Evolutionary conservation across 2,113 vertebrate genomes (phyloP).

Genomic region (Promerops cafer): DNA sequence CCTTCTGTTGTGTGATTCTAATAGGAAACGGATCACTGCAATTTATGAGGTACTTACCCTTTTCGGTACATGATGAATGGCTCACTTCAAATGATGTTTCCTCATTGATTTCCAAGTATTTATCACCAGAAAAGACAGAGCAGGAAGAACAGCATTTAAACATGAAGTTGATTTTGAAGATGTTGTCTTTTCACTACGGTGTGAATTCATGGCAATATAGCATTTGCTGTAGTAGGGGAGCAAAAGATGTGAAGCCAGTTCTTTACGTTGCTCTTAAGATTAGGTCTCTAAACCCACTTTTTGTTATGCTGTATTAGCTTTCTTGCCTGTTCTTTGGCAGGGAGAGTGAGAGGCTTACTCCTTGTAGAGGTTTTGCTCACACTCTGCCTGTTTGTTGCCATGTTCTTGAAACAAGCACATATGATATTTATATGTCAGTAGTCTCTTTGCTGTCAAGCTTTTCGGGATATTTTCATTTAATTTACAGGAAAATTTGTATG

Average conservation of each 20-base stretch:
- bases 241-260: neutral
- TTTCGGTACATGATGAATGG: constrained; percentile 72
- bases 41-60: constrained; percentile 75
- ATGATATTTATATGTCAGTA: neutral
- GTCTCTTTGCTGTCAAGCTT: neutral
- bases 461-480: neutral
- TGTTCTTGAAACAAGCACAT: neutral
- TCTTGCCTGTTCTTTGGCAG: neutral
- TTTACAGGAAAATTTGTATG: neutral
- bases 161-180: constrained; percentile 79
- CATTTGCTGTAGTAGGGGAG: constrained; percentile 12
- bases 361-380: neutral
- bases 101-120: constrained; percentile 70
- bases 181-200: constrained; percentile 50
- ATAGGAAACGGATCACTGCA: constrained; percentile 76
- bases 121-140: constrained; percentile 52
- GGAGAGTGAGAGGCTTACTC: constrained; percentile 1
- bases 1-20: constrained; percentile 74
- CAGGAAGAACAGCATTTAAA: constrained; percentile 65
- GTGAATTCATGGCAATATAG: constrained; percentile 54
- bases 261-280: neutral
- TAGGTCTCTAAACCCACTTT: neutral
- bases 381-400: neutral
- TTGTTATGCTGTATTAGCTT: neutral
- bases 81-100: constrained; percentile 74